These are phyloP conservation scores for Cariama cristata DNA, from an alignment of 2,113 vertebrate species.

Conservation along the genomic window DNA sequence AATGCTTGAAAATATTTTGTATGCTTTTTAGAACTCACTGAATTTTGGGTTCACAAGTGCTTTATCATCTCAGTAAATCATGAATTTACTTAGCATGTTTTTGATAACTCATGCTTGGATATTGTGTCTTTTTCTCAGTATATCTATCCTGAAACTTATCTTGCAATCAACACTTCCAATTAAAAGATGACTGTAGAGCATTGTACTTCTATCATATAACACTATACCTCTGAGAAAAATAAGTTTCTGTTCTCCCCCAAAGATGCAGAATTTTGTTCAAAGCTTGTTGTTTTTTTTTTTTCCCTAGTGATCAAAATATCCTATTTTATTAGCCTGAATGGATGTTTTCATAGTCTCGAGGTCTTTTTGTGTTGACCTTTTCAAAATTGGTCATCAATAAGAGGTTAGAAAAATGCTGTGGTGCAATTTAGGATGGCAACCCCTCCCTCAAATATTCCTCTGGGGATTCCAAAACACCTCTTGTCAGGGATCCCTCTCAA, in stretches of 20 bases:
- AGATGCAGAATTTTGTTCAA: not conserved
- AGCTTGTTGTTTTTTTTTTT: not conserved
- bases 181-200: not conserved
- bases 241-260: not conserved
- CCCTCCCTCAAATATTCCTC: not conserved
- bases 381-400: not conserved
- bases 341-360: not conserved
- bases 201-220: not conserved
- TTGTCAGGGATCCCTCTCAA: fast-evolving
- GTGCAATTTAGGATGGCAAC: not conserved
- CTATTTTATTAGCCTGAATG: not conserved
- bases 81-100: not conserved
- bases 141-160: not conserved
- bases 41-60: not conserved
- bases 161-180: not conserved
- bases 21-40: not conserved
- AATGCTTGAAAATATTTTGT: not conserved
- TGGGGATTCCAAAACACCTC: not conserved
- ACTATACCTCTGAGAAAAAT: not conserved
- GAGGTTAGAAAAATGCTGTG: not conserved
- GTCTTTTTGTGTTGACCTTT: not conserved
- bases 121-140: not conserved
- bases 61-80: not conserved
- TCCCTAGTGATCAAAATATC: not conserved
- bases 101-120: not conserved